Base-by-base conservation (phyloP, 2,797 vertebrate species). In the Adrianichthys oophorus region DNA sequence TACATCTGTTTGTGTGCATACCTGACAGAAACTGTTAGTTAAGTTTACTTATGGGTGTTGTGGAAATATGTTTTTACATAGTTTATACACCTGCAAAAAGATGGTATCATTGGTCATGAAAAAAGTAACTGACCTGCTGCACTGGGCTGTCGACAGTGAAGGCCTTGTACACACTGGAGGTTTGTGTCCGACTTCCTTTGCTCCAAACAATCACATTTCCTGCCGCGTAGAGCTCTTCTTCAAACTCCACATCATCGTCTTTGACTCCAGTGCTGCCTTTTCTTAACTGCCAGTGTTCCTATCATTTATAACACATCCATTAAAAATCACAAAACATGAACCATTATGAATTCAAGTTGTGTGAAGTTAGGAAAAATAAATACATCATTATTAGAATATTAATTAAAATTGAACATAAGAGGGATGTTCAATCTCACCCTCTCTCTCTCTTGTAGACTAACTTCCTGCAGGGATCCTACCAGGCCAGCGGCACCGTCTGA, bases 141-240 rank as follows among this genome's bases (percentile, higher is more conserved):
- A 99, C 95, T 1, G 94, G 90, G 76, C 94, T 95, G 87, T 99
- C 97, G 0, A 99, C 95, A 0, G 97, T 99, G 78, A 99, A 99
- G 0, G 97, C 96, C 79, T 99, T 99, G 79, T 97, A 97, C 16
- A 98, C 93, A 0, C 90, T 74, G 16, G 95, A 90, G 0, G 92
- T 94, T 60, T 96, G 93, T 56, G 65, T 90, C 69, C 92, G 93
- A 74, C 94, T 97, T 40, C 97, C 97, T 75, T 92, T 94, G 85
- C 95, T 99, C 97, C 97, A 99, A 58, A 98, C 94, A 44, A 97
- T 96, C 90, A 98, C 91, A 1, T 98, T 97, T 59, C 95, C 94
- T 52, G 96, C 93, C 68, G 94, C 77, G 0, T 99, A 99, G 41
- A 99, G 91, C 76, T 99, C 97, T 63, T 99, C 97, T 5, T 99